Evolutionary conservation across 2,888 invertebrate genomes (phyloP), one percentile per base, ranked within the genome.

Genomic region (Chelonus formosanus): DNA sequence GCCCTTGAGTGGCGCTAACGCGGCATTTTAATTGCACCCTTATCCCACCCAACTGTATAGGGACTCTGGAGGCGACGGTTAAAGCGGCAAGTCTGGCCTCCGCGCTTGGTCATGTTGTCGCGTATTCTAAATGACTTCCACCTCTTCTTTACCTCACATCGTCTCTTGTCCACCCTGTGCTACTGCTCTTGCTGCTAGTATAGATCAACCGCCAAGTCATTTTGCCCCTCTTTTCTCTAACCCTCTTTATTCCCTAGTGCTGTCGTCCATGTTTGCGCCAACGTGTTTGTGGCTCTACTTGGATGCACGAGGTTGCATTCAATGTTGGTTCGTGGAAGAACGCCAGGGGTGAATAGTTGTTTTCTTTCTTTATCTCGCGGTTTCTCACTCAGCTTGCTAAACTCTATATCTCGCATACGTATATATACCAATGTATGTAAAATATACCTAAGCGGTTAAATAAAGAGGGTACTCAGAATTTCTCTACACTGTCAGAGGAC

Each of bases 11-110:
- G 83, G 83, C 83, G 83, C 82, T 83, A 83, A 80, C 79, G 77
- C 80, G 83, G 82, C 81, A 83, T 83, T 83, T 84, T 82, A 83
- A 83, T 83, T 83, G 83, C 80, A 75, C 81, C 77, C 81, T 79
- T 81, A 81, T 80, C 80, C 78, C 78, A 77, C 76, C 77, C 73
- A 75, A 75, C 73, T 68, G 71, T 65, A 63, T 40, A 61, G 65
- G 65, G 58, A 61, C 55, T 62, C 61, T 65, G 71, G 71, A 70
- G 69, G 69, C 71, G 67, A 65, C 64, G 67, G 70, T 68, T 63
- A 69, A 70, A 71, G 68, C 71, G 70, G 65, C 63, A 44, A 64
- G 67, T 64, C 50, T 67, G 67, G 63, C 61, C 70, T 69, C 67
- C 68, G 52, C 20, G 52, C 61, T 57, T 68, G 66, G 65, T 72